These are phyloP conservation scores for Salarias fasciatus DNA, from an alignment of 2,797 vertebrate genomes.

Conservation along the genomic window DNA sequence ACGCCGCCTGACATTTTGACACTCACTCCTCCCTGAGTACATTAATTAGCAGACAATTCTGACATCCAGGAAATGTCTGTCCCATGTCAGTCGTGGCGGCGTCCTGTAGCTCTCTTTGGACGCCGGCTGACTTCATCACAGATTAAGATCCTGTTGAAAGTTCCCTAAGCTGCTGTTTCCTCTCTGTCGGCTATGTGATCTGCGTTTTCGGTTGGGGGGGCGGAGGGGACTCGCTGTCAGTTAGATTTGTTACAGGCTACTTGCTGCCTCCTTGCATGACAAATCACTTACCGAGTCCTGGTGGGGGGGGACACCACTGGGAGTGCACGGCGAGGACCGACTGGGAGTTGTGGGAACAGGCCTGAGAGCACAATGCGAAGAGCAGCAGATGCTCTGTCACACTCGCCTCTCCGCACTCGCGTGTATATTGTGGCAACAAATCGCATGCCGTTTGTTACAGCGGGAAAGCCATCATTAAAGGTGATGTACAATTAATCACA, in stretches of 20 bases:
- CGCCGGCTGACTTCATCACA: slow-evolving; percentile 59
- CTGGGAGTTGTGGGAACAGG: slow-evolving; percentile 43
- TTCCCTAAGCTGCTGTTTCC: slow-evolving; percentile 64
- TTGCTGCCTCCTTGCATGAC: slow-evolving; percentile 72
- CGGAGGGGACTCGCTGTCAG: slow-evolving; percentile 71
- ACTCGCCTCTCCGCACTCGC: neutral
- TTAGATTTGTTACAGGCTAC: slow-evolving; percentile 81
- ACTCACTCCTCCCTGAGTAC: slow-evolving; percentile 37
- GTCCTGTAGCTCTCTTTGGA: slow-evolving; percentile 36
- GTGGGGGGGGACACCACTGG: slow-evolving; percentile 46
- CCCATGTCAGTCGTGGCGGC: slow-evolving; percentile 47
- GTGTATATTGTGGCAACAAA: slow-evolving; percentile 22
- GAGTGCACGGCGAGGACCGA: slow-evolving; percentile 28
- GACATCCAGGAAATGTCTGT: slow-evolving; percentile 52
- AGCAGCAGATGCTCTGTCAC: slow-evolving; percentile 9
- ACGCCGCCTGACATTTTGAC: slow-evolving; percentile 59
- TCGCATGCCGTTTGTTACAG: slow-evolving; percentile 27
- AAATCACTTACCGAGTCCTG: slow-evolving; percentile 65
- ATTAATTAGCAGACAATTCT: slow-evolving; percentile 60
- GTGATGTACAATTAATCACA: slow-evolving; percentile 60
- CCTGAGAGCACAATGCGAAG: slow-evolving; percentile 23
- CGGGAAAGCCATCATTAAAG: slow-evolving; percentile 39
- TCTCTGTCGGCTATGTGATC: slow-evolving; percentile 71
- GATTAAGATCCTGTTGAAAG: slow-evolving; percentile 68
- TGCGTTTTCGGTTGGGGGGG: slow-evolving; percentile 71